Base-by-base conservation (phyloP, 2,888 invertebrate genomes). In the Onthophagus sagittarius region DNA sequence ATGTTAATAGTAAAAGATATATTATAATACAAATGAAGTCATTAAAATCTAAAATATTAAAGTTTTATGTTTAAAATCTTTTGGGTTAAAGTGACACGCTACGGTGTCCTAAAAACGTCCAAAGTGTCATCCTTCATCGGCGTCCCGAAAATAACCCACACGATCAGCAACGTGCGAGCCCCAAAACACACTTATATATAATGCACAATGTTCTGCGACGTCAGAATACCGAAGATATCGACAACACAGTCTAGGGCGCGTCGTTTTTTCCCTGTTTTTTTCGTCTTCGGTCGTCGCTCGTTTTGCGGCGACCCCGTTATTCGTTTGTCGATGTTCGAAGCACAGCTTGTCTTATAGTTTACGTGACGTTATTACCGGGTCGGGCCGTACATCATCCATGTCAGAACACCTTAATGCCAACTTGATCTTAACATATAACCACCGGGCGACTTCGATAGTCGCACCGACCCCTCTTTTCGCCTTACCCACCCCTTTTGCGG, bases 331-430 rank as follows among this genome's bases (percentile, higher is more conserved):
- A 53, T 53, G 39, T 53, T 53, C 39, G 39, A 53, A 7, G 9
- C 39, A 7, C 39, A 11, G 78, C 79, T 77, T 77, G 78, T 78
- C 79, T 79, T 79, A 79, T 79, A 79, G 79, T 79, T 79, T 79
- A 79, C 79, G 79, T 79, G 79, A 79, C 77, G 79, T 78, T 79
- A 79, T 79, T 79, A 79, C 79, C 76, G 76, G 75, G 75, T 73
- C 74, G 75, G 74, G 77, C 76, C 75, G 79, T 79, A 78, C 77
- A 79, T 79, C 79, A 79, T 79, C 76, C 77, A 74, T 69, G 79
- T 76, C 76, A 74, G 70, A 76, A 75, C 72, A 75, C 76, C 76
- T 74, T 77, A 77, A 79, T 78, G 73, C 76, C 77, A 65, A 71
- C 74, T 74, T 76, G 75, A 76, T 76, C 70, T 75, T 75, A 76